Evolutionary conservation across 2,113 vertebrate genomes (phyloP).

Genomic region (Periophthalmodon schlosseri): DNA sequence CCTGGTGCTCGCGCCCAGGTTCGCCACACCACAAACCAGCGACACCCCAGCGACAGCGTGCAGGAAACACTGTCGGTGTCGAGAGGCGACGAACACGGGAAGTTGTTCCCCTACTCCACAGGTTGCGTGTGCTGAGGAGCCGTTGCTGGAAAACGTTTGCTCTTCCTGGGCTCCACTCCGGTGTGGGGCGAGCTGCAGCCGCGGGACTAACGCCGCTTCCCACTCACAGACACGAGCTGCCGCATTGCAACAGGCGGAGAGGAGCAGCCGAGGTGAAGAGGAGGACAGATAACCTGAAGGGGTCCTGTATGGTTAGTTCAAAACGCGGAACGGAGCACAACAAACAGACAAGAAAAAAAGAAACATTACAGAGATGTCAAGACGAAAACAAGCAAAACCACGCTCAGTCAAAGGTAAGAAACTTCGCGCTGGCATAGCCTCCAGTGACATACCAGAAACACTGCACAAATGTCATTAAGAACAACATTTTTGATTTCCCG

Average conservation of each 20-base stretch:
- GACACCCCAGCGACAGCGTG: not conserved
- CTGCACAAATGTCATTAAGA: not conserved
- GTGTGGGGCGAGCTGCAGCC: constrained; percentile 37
- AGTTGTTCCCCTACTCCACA: constrained; percentile 73
- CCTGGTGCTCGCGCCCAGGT: constrained; percentile 58
- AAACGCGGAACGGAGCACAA: constrained; percentile 56
- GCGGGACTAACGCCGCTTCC: constrained; percentile 40
- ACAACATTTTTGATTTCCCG: not conserved
- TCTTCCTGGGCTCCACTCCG: not conserved
- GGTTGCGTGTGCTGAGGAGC: constrained; percentile 63
- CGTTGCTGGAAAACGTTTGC: not conserved
- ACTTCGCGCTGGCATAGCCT: constrained; percentile 6
- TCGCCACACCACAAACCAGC: not conserved
- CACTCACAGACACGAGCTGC: constrained; percentile 75
- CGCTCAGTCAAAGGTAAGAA: constrained; percentile 97
- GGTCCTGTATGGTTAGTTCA: constrained; percentile 67
- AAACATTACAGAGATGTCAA: constrained; percentile 85
- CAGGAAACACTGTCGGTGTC: constrained; percentile 1
- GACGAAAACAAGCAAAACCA: constrained; percentile 97
- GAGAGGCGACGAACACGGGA: constrained; percentile 30
- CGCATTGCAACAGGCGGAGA: constrained; percentile 97
- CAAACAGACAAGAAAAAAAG: constrained; percentile 14
- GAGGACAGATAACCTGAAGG: constrained; percentile 51
- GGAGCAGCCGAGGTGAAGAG: constrained; percentile 48
- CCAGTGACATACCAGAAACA: not conserved